Evolutionary conservation across 2,888 invertebrate species (phyloP).

Genomic region (Pecten maximus): DNA sequence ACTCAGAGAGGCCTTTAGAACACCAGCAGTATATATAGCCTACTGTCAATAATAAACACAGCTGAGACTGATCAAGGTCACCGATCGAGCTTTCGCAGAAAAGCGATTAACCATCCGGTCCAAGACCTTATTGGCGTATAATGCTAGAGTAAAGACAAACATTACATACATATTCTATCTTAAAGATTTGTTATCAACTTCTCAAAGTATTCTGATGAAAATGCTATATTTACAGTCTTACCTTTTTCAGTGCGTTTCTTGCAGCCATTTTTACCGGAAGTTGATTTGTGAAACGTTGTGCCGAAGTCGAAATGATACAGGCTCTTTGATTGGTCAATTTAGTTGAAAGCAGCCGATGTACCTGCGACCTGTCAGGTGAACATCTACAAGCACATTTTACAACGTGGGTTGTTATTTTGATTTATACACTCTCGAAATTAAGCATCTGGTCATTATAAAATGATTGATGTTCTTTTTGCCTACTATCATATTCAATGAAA

Average conservation of each 20-base stretch:
- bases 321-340: neutral
- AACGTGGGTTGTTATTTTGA: no score
- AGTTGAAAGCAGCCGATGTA: neutral
- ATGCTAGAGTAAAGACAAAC: neutral
- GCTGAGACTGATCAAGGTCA: neutral
- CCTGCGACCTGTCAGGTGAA: no score
- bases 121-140: neutral
- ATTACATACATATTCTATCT: neutral
- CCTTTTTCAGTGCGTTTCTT: neutral
- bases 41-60: no score
- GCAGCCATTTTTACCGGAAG: constrained; percentile 33
- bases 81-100: no score
- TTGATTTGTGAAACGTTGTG: neutral
- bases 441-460: no score
- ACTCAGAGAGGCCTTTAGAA: no score
- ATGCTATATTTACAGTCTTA: neutral
- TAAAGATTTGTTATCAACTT: neutral
- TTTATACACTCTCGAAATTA: no score
- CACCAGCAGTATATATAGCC: no score
- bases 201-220: neutral
- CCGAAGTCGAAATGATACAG: neutral
- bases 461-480: no score
- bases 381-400: no score
- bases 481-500: no score
- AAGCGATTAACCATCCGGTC: no score